Conservation (phyloP, 2,888 invertebrate genomes). For the Sminthurides aquaticus region DNA sequence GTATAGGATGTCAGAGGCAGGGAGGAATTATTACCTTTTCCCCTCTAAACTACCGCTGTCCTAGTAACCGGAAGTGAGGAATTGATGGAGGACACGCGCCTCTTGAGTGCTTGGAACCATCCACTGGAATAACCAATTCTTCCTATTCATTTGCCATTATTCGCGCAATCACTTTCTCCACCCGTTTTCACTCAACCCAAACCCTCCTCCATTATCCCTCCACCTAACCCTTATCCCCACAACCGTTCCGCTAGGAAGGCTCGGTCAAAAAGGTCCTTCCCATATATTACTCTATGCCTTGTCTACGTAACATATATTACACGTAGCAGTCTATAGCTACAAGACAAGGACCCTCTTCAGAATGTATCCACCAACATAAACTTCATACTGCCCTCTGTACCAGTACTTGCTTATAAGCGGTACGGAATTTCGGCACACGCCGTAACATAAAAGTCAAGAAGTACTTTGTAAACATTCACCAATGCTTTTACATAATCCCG, state of each 20-base stretch:
- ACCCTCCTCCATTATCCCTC: background rate
- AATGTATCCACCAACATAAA: too few species aligned
- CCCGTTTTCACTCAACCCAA: background rate
- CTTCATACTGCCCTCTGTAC: too few species aligned
- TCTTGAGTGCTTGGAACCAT: slow-evolving; percentile 41
- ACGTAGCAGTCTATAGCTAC: too few species aligned
- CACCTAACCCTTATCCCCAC: background rate
- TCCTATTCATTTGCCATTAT: slow-evolving; percentile 13
- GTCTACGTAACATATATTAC: too few species aligned
- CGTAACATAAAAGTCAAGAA: background rate
- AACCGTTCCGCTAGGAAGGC: background rate
- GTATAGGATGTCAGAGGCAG: background rate
- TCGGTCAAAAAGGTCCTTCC: background rate
- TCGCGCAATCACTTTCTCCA: background rate
- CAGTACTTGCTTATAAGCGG: background rate
- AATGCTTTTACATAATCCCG: background rate
- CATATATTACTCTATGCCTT: too few species aligned
- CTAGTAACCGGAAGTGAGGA: slow-evolving; percentile 41
- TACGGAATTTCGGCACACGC: background rate
- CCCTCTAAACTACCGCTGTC: background rate
- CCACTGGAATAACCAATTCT: slow-evolving; percentile 17
- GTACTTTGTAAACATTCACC: too few species aligned
- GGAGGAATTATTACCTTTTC: background rate
- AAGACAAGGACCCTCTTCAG: too few species aligned
- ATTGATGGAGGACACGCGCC: slow-evolving; percentile 44